phyloP scores from a whole-genome alignment of 2,888 invertebrate species.

The Zonitis immaculata region DNA sequence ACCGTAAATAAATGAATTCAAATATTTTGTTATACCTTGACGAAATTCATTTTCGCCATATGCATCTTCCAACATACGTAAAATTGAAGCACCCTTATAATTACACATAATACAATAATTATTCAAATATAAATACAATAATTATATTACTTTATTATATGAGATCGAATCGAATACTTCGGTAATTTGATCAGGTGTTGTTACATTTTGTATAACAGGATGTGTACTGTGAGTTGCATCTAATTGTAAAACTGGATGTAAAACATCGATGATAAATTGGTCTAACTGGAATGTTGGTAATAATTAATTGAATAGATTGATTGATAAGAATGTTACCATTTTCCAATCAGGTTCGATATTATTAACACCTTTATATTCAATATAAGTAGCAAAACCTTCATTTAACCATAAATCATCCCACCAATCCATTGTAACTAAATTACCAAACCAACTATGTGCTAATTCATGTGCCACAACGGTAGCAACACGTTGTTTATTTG shows the following conservation, averaged over 20 bases:
- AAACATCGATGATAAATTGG: constrained; percentile 66
- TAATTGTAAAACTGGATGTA: constrained; percentile 67
- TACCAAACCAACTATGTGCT: constrained; percentile 94
- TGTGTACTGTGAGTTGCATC: constrained; percentile 83
- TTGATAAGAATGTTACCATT: constrained; percentile 54
- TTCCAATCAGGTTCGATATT: constrained; percentile 73
- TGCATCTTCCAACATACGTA: constrained; percentile 84
- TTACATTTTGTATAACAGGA: constrained; percentile 81
- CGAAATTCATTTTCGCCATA: constrained; percentile 69
- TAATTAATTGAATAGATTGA: not conserved
- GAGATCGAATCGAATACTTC: constrained; percentile 89
- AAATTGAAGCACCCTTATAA: constrained; percentile 73
- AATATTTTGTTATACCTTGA: constrained; percentile 67
- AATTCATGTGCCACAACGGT: constrained; percentile 87
- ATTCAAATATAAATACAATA: no score
- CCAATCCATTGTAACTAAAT: constrained; percentile 89
- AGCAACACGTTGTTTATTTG: constrained; percentile 73
- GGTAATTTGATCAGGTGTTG: constrained; percentile 84
- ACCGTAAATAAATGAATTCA: constrained; percentile 61
- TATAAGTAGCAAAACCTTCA: constrained; percentile 88
- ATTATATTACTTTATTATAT: constrained; percentile 84
- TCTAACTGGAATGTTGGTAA: constrained; percentile 57
- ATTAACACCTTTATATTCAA: constrained; percentile 75
- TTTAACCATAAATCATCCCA: constrained; percentile 93
- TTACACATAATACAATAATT: constrained; percentile 10